Evolutionary conservation across 2,888 invertebrate species (phyloP).

Genomic region (Amphipyra tragopoginis): DNA sequence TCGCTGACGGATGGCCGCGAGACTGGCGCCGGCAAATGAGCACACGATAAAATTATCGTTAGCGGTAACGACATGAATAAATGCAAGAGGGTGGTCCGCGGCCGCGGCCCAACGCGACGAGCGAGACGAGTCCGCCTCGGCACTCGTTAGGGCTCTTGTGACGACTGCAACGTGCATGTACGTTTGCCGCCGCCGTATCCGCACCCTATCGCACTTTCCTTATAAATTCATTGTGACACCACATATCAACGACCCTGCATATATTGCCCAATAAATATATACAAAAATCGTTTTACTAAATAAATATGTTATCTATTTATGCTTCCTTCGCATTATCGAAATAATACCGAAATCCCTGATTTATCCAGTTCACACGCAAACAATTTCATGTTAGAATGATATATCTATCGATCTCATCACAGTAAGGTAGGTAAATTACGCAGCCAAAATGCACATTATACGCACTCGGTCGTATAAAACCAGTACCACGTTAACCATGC

Average conservation of each 20-base stretch:
- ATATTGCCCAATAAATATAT: background rate
- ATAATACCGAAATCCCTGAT: background rate
- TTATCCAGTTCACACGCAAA: constrained; percentile 9
- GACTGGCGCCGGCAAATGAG: constrained; percentile 89
- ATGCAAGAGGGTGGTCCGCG: constrained; percentile 88
- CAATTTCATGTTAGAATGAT: constrained; percentile 10
- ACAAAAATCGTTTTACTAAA: background rate
- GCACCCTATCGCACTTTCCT: constrained; percentile 35
- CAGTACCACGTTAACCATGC: constrained; percentile 76
- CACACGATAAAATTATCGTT: constrained; percentile 91
- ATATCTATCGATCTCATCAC: constrained; percentile 25
- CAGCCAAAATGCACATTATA: constrained; percentile 68
- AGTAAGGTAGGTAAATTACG: constrained; percentile 34
- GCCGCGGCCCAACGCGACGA: constrained; percentile 69
- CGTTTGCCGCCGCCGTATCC: constrained; percentile 26
- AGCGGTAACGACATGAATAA: constrained; percentile 91
- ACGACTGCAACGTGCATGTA: constrained; percentile 66
- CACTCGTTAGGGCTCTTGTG: constrained; percentile 86
- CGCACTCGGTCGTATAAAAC: constrained; percentile 74
- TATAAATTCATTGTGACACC: constrained; percentile 46
- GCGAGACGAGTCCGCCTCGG: constrained; percentile 69
- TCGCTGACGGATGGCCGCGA: constrained; percentile 87
- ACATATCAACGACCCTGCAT: background rate
- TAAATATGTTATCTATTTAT: too few relatives aligned
- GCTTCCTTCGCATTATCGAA: too few relatives aligned